Percentiles rank a stretch among this genome's conserved stretches.
Evolutionary conservation across 2,797 vertebrate species (phyloP).

Genomic region (Hippocampus kuda): DNA sequence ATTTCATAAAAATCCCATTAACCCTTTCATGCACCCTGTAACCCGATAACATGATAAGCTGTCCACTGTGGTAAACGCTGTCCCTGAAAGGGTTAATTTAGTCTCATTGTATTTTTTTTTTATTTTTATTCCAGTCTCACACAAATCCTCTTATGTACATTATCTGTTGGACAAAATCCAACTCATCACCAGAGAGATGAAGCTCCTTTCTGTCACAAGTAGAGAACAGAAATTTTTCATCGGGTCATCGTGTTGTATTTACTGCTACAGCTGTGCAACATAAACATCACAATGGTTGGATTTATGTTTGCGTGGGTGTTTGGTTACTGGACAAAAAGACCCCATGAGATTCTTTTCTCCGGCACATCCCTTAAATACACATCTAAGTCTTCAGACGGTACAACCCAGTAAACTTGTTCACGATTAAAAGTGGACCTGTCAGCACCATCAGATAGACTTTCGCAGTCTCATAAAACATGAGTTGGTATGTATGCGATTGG

Average conservation of each 20-base stretch:
- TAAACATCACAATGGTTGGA: background rate
- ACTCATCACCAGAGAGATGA: background rate
- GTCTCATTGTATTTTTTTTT: background rate
- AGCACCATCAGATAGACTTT: no score
- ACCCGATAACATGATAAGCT: no score
- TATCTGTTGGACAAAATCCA: background rate
- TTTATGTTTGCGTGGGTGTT: background rate
- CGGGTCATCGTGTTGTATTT: background rate
- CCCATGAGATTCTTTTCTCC: no score
- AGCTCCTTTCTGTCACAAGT: background rate
- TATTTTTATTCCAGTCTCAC: background rate
- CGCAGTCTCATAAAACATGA: no score
- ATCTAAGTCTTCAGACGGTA: background rate
- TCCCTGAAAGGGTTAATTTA: no score
- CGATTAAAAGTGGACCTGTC: background rate
- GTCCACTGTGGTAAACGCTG: no score
- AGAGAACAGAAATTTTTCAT: background rate
- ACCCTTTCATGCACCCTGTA: no score
- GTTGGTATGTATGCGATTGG: no score
- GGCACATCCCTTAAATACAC: background rate
- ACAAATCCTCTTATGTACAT: background rate
- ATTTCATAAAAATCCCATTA: no score
- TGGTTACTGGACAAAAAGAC: background rate
- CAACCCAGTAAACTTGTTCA: background rate
- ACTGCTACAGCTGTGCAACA: background rate